A percentile compares a stretch with the other conserved stretches of the same genome.
Conservation (phyloP, 2,113 vertebrate species). For the Phalacrocorax carbo region DNA sequence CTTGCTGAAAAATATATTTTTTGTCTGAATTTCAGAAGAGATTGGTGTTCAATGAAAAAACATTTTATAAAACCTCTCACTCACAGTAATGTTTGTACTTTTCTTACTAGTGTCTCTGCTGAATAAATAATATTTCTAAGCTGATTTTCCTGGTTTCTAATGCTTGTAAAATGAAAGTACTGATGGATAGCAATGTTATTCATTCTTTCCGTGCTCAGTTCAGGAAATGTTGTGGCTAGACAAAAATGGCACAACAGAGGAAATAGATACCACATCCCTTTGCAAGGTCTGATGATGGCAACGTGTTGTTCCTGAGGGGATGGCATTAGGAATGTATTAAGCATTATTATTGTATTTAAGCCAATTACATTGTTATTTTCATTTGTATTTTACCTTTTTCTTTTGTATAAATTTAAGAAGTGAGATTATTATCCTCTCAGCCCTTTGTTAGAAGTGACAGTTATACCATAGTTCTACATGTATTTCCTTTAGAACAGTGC, state of each 20-base stretch:
- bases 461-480: neutral
- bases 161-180: neutral
- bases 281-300: neutral
- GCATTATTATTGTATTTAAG: neutral
- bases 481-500: neutral
- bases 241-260: neutral
- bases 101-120: neutral
- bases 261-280: neutral
- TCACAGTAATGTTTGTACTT: neutral
- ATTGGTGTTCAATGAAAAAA: neutral
- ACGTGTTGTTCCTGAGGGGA: neutral
- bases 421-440: neutral
- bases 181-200: neutral
- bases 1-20: neutral
- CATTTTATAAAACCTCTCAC: neutral
- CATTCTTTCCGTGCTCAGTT: neutral
- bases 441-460: neutral
- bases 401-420: neutral
- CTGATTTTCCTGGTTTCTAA: neutral
- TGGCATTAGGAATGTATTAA: neutral
- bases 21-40: neutral
- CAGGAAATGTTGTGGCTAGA: neutral
- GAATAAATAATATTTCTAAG: constrained; percentile 18
- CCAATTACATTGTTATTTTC: neutral
- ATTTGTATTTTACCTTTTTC: neutral